Evolutionary conservation across 2,888 invertebrate genomes (phyloP).

Genomic region (Acrocera orbiculus): DNA sequence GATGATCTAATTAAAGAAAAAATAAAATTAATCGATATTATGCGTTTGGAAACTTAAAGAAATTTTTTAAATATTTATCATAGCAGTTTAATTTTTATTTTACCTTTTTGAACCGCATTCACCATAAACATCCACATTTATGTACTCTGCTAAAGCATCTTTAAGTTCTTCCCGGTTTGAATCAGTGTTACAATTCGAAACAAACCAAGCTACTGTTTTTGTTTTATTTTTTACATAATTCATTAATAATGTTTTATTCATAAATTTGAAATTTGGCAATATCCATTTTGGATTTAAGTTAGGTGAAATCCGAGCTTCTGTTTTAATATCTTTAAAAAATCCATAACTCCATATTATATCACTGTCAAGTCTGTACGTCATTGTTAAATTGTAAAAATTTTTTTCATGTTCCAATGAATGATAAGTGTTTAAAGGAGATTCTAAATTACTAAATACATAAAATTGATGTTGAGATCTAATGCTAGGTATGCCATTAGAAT

Average conservation of each 20-base stretch:
- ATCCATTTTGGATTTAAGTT: conserved; percentile 18
- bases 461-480: conserved; percentile 32
- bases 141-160: conserved; percentile 35
- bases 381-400: conserved; percentile 38
- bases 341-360: conserved; percentile 33
- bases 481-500: conserved; percentile 16
- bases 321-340: conserved; percentile 19
- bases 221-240: conserved; percentile 22
- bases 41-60: too few species aligned
- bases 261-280: conserved; percentile 20
- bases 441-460: conserved; percentile 36
- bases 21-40: too few species aligned
- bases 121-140: conserved; percentile 46
- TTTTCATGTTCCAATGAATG: conserved; percentile 22
- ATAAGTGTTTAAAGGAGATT: conserved; percentile 29
- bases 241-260: background rate
- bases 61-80: too few species aligned
- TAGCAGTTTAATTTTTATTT: too few species aligned
- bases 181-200: conserved; percentile 34
- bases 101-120: conserved; percentile 35
- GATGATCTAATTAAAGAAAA: too few species aligned
- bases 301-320: conserved; percentile 21
- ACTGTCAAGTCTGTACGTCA: conserved; percentile 38
- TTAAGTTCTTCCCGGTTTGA: conserved; percentile 32
- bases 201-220: conserved; percentile 39